Evolutionary conservation across 2,113 vertebrate species (phyloP), one percentile per base, ranked within the genome.

Genomic region (Calypte anna): DNA sequence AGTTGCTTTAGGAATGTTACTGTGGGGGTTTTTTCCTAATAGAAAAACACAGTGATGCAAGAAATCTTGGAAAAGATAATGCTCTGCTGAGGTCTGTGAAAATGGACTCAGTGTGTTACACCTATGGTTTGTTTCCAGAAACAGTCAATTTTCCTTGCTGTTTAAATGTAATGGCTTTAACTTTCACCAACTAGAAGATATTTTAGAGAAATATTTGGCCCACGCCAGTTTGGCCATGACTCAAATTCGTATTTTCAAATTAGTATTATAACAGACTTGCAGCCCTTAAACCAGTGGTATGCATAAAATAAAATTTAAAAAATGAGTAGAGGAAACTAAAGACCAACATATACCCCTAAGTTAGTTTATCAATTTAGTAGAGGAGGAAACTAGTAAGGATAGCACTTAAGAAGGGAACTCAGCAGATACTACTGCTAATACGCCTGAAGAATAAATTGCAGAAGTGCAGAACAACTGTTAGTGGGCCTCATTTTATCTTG

Each of bases 41-140:
- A 75, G 55, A 68, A 82, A 85, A 68, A 54, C 7, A 78, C 24
- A 6, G 70, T 69, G 74, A 88, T 97, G 38, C 38, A 91, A 90
- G 83, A 92, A 86, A 50, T 48, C 72, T 86, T 88, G n/a, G 20
- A 86, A 93, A 55, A 86, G 61, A 66, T 84, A 96, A 80, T 80
- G 31, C 14, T 90, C 80, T 93, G 85, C 91, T 81, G 90, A 93
- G 72, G 80, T 76, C 72, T 59, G 9, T 88, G 51, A 75, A 94
- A 97, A 86, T 86, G 33, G 76, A 80, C 88, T 96, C 68, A 90
- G 69, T 7, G 43, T 58, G 77, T 95, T 95, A 87, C 25, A 88
- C 64, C 28, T 68, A 17, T 61, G 64, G 61, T 81, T 62, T 40
- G 43, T 77, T 83, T 68, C 61, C 88, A 95, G 81, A 92, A 88